A percentile compares a stretch with the other conserved stretches of the same genome.
These are phyloP conservation scores for Palythoa heliodiscus DNA, from an alignment of 92 coral and sea anemone species.

Conservation along the genomic window DNA sequence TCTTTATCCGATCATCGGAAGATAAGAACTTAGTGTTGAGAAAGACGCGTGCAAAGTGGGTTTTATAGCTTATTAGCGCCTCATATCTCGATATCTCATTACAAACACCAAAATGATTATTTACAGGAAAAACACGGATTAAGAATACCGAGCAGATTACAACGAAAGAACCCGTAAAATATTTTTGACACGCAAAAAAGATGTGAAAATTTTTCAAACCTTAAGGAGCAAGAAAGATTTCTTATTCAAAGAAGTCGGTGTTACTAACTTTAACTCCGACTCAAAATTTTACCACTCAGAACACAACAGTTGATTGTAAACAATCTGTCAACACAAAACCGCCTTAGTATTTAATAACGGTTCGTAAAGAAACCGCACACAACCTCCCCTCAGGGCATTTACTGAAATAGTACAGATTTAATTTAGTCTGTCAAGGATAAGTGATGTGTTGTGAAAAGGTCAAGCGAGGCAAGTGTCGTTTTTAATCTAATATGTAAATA, in stretches of 20 bases:
- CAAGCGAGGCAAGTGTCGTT: constrained; percentile 21
- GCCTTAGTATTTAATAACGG: constrained; percentile 40
- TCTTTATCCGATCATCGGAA: constrained; percentile 33
- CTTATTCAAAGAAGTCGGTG: not conserved
- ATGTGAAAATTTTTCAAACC: not conserved
- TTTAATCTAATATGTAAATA: constrained; percentile 46
- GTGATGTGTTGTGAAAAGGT: constrained; percentile 38
- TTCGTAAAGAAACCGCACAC: constrained; percentile 36
- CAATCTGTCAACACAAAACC: constrained; percentile 36
- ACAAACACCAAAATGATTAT: constrained; percentile 8
- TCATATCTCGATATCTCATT: constrained; percentile 16
- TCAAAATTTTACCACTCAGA: constrained; percentile 21
- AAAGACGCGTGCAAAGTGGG: constrained; percentile 26
- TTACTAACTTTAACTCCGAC: constrained; percentile 8
- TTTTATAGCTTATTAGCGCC: constrained; percentile 15
- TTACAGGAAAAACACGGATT: not conserved
- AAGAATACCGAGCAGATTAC: not conserved
- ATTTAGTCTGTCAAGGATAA: constrained; percentile 29
- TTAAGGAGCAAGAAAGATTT: not conserved
- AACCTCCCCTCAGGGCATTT: constrained; percentile 19
- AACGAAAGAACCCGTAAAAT: not conserved
- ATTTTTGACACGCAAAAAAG: not conserved
- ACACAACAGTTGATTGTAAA: constrained; percentile 30
- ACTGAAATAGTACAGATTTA: constrained; percentile 24
- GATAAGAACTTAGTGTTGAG: constrained; percentile 19